Base-by-base conservation (phyloP, 2,113 vertebrate genomes). In the Heterochromis multidens region DNA sequence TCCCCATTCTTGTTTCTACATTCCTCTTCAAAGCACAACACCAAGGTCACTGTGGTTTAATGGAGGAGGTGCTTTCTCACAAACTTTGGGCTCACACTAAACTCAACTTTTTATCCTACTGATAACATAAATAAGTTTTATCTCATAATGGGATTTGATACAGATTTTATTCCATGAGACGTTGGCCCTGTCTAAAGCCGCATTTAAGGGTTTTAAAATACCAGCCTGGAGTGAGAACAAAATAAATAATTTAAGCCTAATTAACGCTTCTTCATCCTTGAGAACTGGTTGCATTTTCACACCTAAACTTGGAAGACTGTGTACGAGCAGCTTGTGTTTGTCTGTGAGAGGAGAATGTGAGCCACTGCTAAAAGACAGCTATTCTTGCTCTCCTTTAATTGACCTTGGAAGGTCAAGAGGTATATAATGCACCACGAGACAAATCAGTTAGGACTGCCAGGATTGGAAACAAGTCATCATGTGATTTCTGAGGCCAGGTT, bases 41-140 rank as follows among this genome's bases (percentile, higher is more conserved):
- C 81, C 89, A 90, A 92, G 94, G 93, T 90, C 91, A 90, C 49
- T 2, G 54, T 77, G 82, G 29, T 85, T 81, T 85, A 80, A n/a
- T 72, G 78, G 74, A 88, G 86, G 72, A 76, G 61, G 54, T 33
- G 43, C 85, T 89, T 88, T 86, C 91, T 88, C 86, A 85, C 77
- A 74, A 61, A 87, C 79, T 81, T n/a, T 33, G 13, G 74, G 37
- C 70, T 89, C 79, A 90, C 13, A 77, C 79, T 82, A 81, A 80
- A 61, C 40, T 16, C 61, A 74, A 29, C 58, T 82, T 77, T 49
- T 10, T 57, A 60, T 16, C 56, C 33, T 19, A 74, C 61, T 25
- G 23, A 67, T 49, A 63, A 88, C 27, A 80, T 60, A 40, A 67
- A 54, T 25, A 61, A 29, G 56, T 82, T 31, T 77, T 13, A 86